Percentiles rank a stretch among this genome's conserved stretches.
Conservation (phyloP, 2,797 vertebrate species). For the Acrocephalus scirpaceus region DNA sequence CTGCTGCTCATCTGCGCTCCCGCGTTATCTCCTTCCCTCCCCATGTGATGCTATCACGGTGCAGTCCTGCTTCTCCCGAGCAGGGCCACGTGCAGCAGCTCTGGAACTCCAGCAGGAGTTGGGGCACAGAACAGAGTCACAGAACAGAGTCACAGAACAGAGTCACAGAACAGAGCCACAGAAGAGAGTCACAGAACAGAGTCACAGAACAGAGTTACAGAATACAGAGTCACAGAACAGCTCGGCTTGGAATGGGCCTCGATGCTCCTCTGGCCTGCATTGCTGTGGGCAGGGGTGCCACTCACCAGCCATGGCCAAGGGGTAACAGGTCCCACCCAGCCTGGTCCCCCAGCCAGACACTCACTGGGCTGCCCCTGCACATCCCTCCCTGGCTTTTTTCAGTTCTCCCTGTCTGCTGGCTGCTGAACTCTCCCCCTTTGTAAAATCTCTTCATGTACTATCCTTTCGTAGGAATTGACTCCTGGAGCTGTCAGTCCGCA, state of each 20-base stretch:
- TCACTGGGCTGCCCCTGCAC: fast-evolving
- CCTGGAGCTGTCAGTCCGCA: background rate
- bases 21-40: fast-evolving
- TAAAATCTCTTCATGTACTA: fast-evolving
- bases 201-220: no score
- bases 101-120: background rate
- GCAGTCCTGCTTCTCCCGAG: background rate
- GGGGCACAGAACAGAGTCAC: fast-evolving
- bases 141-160: no score
- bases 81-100: fast-evolving
- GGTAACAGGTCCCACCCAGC: fast-evolving
- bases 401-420: background rate
- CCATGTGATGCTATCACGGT: fast-evolving
- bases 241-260: background rate
- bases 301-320: background rate
- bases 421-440: background rate
- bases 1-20: fast-evolving
- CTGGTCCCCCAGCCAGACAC: fast-evolving
- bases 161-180: no score
- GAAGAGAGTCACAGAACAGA: no score
- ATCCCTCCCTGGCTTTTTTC: background rate
- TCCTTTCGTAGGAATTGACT: background rate
- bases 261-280: fast-evolving
- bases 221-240: fast-evolving
- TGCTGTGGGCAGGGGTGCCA: background rate